Evolutionary conservation across 2,797 vertebrate species (phyloP).

Genomic region (Lophotriccus pileatus): DNA sequence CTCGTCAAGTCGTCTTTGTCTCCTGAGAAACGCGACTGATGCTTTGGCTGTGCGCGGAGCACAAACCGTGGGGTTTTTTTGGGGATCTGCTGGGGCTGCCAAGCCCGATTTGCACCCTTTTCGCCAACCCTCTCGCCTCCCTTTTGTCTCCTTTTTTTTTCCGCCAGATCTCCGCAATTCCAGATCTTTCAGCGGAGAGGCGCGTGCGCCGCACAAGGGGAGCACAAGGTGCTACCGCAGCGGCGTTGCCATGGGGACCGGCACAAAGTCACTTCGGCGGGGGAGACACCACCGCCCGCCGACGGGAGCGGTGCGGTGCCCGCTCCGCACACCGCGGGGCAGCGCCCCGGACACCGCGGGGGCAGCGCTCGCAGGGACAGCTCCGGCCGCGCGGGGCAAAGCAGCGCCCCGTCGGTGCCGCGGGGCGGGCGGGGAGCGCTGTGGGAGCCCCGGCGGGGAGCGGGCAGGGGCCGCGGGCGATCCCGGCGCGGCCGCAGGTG

Average conservation of each 20-base stretch:
- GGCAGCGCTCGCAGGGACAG: too few relatives aligned
- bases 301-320: background rate
- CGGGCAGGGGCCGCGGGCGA: too few relatives aligned
- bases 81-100: background rate
- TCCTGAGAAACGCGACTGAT: fast-evolving
- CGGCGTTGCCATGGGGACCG: background rate
- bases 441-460: background rate
- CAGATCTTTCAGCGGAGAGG: background rate
- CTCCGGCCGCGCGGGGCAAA: too few relatives aligned
- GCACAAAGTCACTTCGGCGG: background rate
- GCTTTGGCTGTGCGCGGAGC: fast-evolving
- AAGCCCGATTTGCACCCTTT: fast-evolving
- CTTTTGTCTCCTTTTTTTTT: background rate
- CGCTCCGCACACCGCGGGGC: background rate
- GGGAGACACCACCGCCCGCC: background rate
- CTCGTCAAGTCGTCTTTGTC: background rate
- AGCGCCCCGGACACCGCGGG: too few relatives aligned
- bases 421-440: background rate
- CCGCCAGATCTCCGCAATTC: fast-evolving
- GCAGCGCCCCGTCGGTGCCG: background rate
- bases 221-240: background rate
- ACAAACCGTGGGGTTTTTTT: fast-evolving
- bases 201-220: background rate
- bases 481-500: background rate
- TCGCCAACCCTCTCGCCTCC: background rate